A percentile compares a stretch with the other conserved stretches of the same genome.
Evolutionary conservation across 53 echinoderm and acorn worm species (phyloP).

Genomic region (Holothuria leucospilota): DNA sequence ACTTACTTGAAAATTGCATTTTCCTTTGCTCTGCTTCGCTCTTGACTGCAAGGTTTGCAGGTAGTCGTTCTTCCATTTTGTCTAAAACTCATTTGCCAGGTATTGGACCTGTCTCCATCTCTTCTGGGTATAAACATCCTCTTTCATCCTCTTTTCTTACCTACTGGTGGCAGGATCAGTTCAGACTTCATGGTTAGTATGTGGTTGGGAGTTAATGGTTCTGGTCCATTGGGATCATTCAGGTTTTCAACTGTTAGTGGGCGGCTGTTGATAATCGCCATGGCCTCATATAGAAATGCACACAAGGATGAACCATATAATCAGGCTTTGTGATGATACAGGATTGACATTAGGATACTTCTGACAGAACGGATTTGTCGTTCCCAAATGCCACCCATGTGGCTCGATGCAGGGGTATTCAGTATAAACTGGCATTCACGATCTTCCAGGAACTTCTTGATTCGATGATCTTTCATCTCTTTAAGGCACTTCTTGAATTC

Average conservation of each 20-base stretch:
- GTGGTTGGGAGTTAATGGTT: constrained; percentile 25
- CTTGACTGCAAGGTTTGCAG: background rate
- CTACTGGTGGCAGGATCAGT: constrained; percentile 2
- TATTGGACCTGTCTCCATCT: background rate
- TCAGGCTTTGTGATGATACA: constrained; percentile 15
- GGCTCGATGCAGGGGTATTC: constrained; percentile 55
- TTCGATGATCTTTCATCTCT: constrained; percentile 37
- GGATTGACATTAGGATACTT: constrained; percentile 39
- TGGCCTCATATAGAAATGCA: background rate
- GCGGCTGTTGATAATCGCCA: constrained; percentile 27
- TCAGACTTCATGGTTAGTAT: constrained; percentile 11
- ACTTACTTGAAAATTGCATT: constrained; percentile 7
- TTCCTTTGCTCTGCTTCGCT: background rate
- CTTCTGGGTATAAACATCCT: background rate
- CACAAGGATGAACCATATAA: constrained; percentile 11
- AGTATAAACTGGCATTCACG: constrained; percentile 58
- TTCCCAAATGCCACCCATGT: constrained; percentile 74
- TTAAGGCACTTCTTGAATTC: constrained; percentile 32
- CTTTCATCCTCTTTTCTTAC: background rate
- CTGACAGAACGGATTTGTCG: constrained; percentile 57
- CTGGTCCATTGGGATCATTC: constrained; percentile 34
- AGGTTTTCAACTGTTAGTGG: constrained; percentile 31
- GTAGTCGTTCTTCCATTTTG: constrained; percentile 13
- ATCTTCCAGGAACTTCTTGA: constrained; percentile 50
- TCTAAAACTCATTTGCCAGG: background rate